A percentile compares a stretch with the other conserved stretches of the same genome.
These are phyloP conservation scores for Sapayoa aenigma DNA, from an alignment of 2,113 vertebrate genomes.

Conservation along the genomic window DNA sequence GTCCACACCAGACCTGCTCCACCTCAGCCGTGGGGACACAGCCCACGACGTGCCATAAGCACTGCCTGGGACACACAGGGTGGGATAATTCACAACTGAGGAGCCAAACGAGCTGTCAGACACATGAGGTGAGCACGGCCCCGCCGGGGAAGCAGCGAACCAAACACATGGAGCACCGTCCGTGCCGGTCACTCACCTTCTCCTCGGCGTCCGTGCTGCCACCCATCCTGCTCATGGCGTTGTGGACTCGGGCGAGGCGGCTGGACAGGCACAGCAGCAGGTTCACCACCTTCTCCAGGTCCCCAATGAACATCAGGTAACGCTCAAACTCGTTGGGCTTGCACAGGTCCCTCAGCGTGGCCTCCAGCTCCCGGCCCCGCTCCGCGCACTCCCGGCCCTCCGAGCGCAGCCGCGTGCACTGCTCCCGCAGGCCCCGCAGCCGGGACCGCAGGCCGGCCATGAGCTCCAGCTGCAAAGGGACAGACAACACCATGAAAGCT, in stretches of 20 bases:
- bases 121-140: fast-evolving
- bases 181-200: constrained; percentile 73
- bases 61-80: fast-evolving
- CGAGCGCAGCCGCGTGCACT: constrained; percentile 60
- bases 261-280: constrained; percentile 89
- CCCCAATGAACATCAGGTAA: constrained; percentile 85
- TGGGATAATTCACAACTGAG: neutral
- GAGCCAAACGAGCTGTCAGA: neutral
- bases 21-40: fast-evolving
- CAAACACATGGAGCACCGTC: neutral
- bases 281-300: constrained; percentile 90
- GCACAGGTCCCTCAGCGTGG: constrained; percentile 71
- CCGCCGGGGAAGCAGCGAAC: neutral
- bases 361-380: constrained; percentile 66
- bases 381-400: constrained; percentile 64
- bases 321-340: constrained; percentile 81
- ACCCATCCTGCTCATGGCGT: constrained; percentile 79
- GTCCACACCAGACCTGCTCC: neutral
- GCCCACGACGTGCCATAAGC: neutral
- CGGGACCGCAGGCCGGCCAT: constrained; percentile 68
- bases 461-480: constrained; percentile 74
- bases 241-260: constrained; percentile 86
- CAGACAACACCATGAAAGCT: neutral
- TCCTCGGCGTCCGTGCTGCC: constrained; percentile 82
- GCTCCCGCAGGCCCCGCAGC: constrained; percentile 69